Percentiles rank a stretch among this genome's conserved stretches.
Evolutionary conservation across 2,113 vertebrate species (phyloP).

Genomic region (Chelonoidis abingdonii): DNA sequence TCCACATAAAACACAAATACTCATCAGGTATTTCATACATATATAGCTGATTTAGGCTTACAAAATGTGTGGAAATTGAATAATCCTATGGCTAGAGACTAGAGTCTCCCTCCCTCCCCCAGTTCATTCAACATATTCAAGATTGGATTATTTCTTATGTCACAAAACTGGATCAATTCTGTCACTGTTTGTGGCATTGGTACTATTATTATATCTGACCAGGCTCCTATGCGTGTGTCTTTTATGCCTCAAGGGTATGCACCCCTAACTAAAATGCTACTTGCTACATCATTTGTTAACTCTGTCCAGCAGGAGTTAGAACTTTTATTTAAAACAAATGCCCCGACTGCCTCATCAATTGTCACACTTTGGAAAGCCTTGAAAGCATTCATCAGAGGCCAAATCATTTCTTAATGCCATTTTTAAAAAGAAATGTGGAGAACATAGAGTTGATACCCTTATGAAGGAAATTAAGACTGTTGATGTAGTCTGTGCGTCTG

Average conservation of each 20-base stretch:
- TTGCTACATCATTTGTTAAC: not conserved
- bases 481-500: not conserved
- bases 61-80: too few relatives aligned
- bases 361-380: not conserved
- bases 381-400: not conserved
- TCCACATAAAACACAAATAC: too few relatives aligned
- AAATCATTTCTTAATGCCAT: not conserved
- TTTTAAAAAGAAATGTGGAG: not conserved
- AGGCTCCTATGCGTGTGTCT: not conserved
- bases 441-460: not conserved
- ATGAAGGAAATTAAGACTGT: too few relatives aligned
- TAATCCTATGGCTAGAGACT: too few relatives aligned
- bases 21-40: too few relatives aligned
- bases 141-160: too few relatives aligned
- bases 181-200: not conserved
- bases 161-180: not conserved
- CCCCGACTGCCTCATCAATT: not conserved
- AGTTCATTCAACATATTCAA: too few relatives aligned
- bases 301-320: not conserved
- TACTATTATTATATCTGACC: not conserved
- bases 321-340: not conserved
- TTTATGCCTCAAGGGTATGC: not conserved
- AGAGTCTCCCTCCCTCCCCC: too few relatives aligned
- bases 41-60: too few relatives aligned
- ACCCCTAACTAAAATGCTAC: not conserved